A percentile compares a stretch with the other conserved stretches of the same genome.
Evolutionary conservation across 2,888 invertebrate genomes (phyloP).

Genomic region (Disparrhopalites patrizii): DNA sequence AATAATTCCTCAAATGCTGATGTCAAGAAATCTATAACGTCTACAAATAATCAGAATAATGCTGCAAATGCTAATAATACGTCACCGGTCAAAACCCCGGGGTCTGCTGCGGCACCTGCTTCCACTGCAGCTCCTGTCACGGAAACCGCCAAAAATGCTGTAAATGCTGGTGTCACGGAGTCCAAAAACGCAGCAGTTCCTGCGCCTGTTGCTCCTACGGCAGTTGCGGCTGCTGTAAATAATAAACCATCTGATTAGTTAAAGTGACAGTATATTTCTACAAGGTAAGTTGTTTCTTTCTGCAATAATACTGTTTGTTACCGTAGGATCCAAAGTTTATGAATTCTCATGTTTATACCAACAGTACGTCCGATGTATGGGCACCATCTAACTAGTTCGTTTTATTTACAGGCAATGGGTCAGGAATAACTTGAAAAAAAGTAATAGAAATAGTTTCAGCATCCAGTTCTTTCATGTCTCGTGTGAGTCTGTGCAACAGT

Average conservation of each 20-base stretch:
- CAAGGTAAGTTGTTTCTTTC: background rate
- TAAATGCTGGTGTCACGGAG: background rate
- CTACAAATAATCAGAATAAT: background rate
- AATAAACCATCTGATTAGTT: constrained; percentile 17
- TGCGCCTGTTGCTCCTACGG: constrained; percentile 12
- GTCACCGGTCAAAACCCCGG: too few species aligned
- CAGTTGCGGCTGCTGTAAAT: constrained; percentile 15
- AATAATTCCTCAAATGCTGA: too few species aligned
- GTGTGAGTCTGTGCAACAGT: background rate
- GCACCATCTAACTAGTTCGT: too few species aligned
- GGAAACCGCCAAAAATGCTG: constrained; percentile 22
- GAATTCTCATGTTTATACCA: background rate
- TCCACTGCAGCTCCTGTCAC: background rate
- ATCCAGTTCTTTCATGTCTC: background rate
- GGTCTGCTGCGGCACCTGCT: constrained; percentile 8
- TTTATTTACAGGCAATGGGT: background rate
- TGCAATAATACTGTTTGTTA: background rate
- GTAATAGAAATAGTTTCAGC: background rate
- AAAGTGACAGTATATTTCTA: background rate
- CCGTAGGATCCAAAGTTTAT: background rate
- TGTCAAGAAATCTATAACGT: background rate
- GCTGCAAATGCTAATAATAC: background rate
- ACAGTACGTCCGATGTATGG: too few species aligned
- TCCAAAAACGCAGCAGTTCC: background rate
- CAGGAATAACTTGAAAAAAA: background rate